Conservation (phyloP, 2,797 vertebrate genomes). For the Diplodus puntazzo region DNA sequence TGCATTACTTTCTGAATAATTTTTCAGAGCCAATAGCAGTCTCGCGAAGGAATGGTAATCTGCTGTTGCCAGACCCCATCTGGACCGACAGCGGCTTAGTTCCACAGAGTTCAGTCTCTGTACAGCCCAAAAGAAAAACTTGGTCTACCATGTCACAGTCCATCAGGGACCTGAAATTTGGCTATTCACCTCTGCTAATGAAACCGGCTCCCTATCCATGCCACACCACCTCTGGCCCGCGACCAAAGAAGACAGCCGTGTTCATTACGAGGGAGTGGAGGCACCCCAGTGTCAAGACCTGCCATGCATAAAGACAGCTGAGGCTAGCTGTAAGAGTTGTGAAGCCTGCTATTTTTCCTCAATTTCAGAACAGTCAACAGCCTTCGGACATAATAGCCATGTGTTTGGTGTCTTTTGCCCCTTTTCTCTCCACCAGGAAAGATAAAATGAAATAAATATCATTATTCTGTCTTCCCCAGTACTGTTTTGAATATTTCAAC, state of each 20-base stretch:
- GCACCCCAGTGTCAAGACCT: slow-evolving; percentile 63
- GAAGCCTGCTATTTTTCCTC: slow-evolving; percentile 73
- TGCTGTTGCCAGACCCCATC: slow-evolving; percentile 78
- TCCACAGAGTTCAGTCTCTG: slow-evolving; percentile 68
- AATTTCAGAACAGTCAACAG: slow-evolving; percentile 70
- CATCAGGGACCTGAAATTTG: slow-evolving; percentile 83
- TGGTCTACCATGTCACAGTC: slow-evolving; percentile 78
- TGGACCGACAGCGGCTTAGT: slow-evolving; percentile 81
- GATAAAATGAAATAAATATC: slow-evolving; percentile 53
- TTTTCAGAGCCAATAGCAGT: slow-evolving; percentile 67
- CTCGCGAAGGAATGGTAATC: slow-evolving; percentile 75
- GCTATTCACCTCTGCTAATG: slow-evolving; percentile 80
- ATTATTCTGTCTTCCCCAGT: slow-evolving; percentile 15
- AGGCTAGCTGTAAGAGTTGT: slow-evolving; percentile 55
- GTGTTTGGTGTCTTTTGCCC: slow-evolving; percentile 71
- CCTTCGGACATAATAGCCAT: slow-evolving; percentile 69
- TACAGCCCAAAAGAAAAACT: slow-evolving; percentile 73
- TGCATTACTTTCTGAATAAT: slow-evolving; percentile 78
- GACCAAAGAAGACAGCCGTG: slow-evolving; percentile 71
- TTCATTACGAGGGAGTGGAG: slow-evolving; percentile 78
- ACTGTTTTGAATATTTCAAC: slow-evolving; percentile 37
- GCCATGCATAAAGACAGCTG: slow-evolving; percentile 76
- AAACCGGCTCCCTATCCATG: slow-evolving; percentile 69
- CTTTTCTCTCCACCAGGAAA: slow-evolving; percentile 41
- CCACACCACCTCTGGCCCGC: slow-evolving; percentile 62